Evolutionary conservation across 2,113 vertebrate species (phyloP).

Genomic region (Spizaetus ornatus): DNA sequence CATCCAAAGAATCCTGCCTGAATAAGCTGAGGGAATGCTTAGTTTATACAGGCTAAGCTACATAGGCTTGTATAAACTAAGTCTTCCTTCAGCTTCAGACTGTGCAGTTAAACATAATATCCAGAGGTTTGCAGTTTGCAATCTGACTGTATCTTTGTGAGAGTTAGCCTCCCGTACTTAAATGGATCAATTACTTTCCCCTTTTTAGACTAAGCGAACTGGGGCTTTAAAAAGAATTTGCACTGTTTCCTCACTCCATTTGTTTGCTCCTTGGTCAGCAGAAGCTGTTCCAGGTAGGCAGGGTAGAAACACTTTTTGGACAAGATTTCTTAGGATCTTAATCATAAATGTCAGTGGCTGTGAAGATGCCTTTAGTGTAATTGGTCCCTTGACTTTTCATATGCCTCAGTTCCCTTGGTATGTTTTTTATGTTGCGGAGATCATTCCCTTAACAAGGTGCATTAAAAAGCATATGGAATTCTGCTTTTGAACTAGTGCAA

Average conservation of each 20-base stretch:
- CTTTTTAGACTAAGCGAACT: background rate
- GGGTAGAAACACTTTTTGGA: background rate
- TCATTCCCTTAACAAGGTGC: background rate
- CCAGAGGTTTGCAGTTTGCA: background rate
- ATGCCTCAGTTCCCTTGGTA: background rate
- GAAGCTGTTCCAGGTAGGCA: background rate
- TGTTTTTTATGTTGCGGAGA: background rate
- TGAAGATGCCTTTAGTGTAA: background rate
- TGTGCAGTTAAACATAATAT: background rate
- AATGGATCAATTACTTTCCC: background rate
- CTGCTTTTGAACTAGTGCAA: background rate
- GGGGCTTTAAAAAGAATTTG: background rate
- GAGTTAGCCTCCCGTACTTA: background rate
- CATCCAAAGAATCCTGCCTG: background rate
- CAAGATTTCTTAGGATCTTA: background rate
- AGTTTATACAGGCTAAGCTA: background rate
- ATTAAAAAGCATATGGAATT: background rate
- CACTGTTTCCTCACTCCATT: background rate
- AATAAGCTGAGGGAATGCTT: background rate
- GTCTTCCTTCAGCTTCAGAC: background rate
- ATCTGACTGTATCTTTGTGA: no score
- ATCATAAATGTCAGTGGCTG: background rate
- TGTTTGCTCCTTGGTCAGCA: no score
- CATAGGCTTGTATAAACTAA: background rate
- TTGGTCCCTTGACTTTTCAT: background rate